Evolutionary conservation across 2,113 vertebrate genomes (phyloP).

Genomic region (Benitochromis conjunctus): DNA sequence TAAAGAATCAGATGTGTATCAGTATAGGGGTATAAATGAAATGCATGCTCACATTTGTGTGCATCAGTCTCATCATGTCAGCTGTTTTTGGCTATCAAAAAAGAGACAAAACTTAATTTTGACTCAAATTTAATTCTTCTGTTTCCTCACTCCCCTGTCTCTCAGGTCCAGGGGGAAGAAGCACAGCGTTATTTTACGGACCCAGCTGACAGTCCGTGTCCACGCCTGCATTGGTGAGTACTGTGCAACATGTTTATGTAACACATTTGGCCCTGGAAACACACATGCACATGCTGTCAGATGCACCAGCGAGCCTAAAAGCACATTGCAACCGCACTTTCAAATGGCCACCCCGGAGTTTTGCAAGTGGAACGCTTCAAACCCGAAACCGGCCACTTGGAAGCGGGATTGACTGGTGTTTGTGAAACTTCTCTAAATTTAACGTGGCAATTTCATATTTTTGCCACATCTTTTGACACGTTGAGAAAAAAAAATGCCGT

Average conservation of each 20-base stretch:
- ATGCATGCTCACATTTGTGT: slow-evolving; percentile 2
- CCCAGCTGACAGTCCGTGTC: slow-evolving; percentile 90
- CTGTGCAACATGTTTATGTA: neutral
- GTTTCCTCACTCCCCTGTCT: neutral
- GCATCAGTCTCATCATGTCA: neutral
- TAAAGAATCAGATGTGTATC: slow-evolving; percentile 50
- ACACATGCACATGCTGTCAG: neutral
- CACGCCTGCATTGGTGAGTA: slow-evolving; percentile 96
- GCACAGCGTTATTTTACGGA: slow-evolving; percentile 90
- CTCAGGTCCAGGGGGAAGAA: slow-evolving; percentile 86
- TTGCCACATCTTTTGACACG: neutral
- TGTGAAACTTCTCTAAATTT: neutral
- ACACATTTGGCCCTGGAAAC: neutral
- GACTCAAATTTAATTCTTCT: neutral
- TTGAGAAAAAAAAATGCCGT: neutral
- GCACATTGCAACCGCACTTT: neutral
- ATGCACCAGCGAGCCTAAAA: neutral
- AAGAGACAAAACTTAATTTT: neutral
- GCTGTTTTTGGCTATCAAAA: neutral
- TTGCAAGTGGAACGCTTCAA: neutral
- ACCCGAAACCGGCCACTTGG: neutral
- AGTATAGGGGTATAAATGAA: slow-evolving; percentile 13
- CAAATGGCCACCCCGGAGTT: neutral
- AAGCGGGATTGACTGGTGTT: neutral
- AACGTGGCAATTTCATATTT: neutral